Evolutionary conservation across 2,888 invertebrate species (phyloP).

Genomic region (Lymantria dispar): DNA sequence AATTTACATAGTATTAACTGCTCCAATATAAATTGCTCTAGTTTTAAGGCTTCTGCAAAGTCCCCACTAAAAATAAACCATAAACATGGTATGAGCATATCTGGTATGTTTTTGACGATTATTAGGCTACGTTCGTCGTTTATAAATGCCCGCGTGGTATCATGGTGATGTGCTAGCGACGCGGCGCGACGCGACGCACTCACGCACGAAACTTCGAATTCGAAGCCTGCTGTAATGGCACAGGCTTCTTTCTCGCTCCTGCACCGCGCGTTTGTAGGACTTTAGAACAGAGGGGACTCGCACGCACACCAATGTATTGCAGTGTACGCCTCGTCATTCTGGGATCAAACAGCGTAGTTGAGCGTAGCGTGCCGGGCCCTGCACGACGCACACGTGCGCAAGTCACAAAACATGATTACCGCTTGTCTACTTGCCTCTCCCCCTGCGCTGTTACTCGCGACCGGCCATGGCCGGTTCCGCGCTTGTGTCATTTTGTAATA

Average conservation of each 20-base stretch:
- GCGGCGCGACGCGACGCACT: constrained; percentile 1
- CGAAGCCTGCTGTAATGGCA: neutral
- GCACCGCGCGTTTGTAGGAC: constrained; percentile 17
- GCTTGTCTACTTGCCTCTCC: constrained; percentile 39
- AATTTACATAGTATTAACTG: too few species aligned
- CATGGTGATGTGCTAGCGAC: neutral
- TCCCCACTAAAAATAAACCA: neutral
- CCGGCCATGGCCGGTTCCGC: constrained; percentile 34
- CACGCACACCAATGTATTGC: constrained; percentile 46
- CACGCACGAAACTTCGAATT: neutral
- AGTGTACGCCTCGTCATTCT: constrained; percentile 29
- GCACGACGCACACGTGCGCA: constrained; percentile 49
- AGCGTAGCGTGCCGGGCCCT: constrained; percentile 38
- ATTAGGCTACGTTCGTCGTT: too few species aligned
- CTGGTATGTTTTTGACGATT: neutral
- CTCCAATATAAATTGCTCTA: too few species aligned
- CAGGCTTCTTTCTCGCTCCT: constrained; percentile 9
- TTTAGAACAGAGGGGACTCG: constrained; percentile 37
- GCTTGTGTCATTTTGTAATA: constrained; percentile 58
- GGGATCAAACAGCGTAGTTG: constrained; percentile 34
- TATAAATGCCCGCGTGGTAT: neutral
- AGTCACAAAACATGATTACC: constrained; percentile 44
- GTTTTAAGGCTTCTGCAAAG: too few species aligned
- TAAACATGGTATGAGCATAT: neutral
- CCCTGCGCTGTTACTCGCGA: constrained; percentile 42